Conservation (phyloP, 2,113 vertebrate genomes). For the Notiomystis cincta region DNA sequence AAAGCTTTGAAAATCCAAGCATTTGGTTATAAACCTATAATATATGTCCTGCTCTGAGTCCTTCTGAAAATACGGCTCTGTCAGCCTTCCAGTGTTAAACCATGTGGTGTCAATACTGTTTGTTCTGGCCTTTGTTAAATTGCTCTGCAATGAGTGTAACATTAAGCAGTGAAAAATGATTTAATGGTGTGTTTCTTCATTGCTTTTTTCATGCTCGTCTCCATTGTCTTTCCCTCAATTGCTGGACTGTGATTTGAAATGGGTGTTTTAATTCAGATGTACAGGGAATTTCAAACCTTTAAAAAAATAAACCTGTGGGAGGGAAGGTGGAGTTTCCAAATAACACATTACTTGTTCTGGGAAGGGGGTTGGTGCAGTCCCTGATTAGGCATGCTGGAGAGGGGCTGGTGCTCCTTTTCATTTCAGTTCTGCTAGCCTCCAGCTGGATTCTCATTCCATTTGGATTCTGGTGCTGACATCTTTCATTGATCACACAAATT, state of each 20-base stretch:
- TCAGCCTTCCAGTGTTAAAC: not conserved
- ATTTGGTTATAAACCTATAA: not conserved
- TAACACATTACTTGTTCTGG: not conserved
- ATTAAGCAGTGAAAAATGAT: constrained; percentile 29
- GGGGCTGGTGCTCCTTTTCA: not conserved
- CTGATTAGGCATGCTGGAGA: not conserved
- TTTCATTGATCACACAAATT: constrained; percentile 26
- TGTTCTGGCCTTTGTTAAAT: not conserved
- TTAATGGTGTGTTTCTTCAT: constrained; percentile 24
- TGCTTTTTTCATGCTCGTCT: not conserved
- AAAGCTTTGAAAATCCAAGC: not conserved
- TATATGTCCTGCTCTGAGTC: not conserved
- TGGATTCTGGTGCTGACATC: constrained; percentile 3
- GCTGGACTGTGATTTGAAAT: not conserved
- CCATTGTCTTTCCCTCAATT: not conserved
- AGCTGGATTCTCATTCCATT: not conserved
- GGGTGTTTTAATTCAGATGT: not conserved
- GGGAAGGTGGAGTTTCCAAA: not conserved
- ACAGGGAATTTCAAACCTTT: not conserved
- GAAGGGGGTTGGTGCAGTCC: not conserved
- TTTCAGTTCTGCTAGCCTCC: not conserved
- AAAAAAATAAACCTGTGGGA: not conserved
- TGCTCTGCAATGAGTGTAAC: not conserved
- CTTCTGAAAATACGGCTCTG: not conserved
- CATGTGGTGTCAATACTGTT: not conserved